phyloP scores from a whole-genome alignment of 1,140 invertebrate species.

The Atta texana region DNA sequence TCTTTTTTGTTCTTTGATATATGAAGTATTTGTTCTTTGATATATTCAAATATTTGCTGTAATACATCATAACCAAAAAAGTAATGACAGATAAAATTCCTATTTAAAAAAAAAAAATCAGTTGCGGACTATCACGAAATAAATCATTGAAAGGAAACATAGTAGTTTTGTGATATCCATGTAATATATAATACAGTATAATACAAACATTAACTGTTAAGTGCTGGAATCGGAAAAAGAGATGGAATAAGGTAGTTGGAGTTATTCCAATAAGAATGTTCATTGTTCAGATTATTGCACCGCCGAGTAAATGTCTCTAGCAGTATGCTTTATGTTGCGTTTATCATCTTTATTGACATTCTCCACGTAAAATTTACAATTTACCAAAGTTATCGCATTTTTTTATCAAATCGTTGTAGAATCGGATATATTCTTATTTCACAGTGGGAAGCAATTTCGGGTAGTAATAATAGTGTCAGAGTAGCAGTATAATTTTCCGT shows the following conservation, averaged over 20 bases:
- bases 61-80: background rate
- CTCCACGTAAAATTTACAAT: conserved; percentile 66
- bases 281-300: conserved; percentile 79
- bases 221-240: conserved; percentile 29
- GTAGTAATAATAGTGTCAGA: background rate
- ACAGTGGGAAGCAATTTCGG: background rate
- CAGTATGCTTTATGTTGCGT: conserved; percentile 74
- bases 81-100: background rate
- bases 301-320: conserved; percentile 72
- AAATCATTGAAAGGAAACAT: background rate
- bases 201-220: conserved; percentile 41
- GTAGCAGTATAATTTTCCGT: background rate
- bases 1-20: background rate
- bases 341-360: conserved; percentile 73
- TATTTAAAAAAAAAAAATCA: background rate
- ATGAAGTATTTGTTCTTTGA: background rate
- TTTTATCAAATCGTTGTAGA: conserved; percentile 19
- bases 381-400: conserved; percentile 64
- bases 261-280: conserved; percentile 77
- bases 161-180: background rate
- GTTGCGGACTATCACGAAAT: background rate
- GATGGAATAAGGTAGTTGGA: conserved; percentile 73
- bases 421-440: background rate
- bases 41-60: background rate
- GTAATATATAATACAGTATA: conserved; percentile 1